Evolutionary conservation across 2,113 vertebrate genomes (phyloP).

Genomic region (Antechinus stuartii): DNA sequence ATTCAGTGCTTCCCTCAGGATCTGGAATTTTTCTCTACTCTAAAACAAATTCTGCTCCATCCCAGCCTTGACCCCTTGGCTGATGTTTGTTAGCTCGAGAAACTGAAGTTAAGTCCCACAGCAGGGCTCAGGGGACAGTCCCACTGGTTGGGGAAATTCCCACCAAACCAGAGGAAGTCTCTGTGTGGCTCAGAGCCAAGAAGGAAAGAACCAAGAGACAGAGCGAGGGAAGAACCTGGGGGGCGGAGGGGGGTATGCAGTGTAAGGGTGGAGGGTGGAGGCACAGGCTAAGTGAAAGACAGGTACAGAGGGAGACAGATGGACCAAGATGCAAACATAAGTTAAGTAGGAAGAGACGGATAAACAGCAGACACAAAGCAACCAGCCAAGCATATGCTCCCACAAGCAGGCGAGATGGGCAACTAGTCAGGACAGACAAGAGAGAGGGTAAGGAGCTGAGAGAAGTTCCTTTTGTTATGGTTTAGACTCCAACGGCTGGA

Average conservation of each 20-base stretch:
- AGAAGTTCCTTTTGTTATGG: not conserved
- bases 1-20: not conserved
- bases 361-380: constrained; percentile 88
- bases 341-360: constrained; percentile 87
- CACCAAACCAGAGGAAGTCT: constrained; percentile 14
- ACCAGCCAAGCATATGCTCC: constrained; percentile 86
- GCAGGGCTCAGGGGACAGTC: not conserved
- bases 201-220: not conserved
- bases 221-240: not conserved
- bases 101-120: not conserved
- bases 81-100: not conserved
- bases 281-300: constrained; percentile 60
- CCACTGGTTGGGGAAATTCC: not conserved
- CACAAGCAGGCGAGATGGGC: constrained; percentile 73
- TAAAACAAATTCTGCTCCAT: not conserved
- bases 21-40: not conserved
- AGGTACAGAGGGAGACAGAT: constrained; percentile 83
- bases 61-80: not conserved
- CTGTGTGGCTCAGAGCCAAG: fast-evolving
- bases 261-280: constrained; percentile 40
- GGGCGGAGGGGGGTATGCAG: constrained; percentile 38
- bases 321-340: constrained; percentile 86
- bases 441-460: not conserved
- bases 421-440: constrained; percentile 55
- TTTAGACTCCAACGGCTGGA: not conserved